Conservation (phyloP, 2,113 vertebrate genomes). For the Cyanistes caeruleus region DNA sequence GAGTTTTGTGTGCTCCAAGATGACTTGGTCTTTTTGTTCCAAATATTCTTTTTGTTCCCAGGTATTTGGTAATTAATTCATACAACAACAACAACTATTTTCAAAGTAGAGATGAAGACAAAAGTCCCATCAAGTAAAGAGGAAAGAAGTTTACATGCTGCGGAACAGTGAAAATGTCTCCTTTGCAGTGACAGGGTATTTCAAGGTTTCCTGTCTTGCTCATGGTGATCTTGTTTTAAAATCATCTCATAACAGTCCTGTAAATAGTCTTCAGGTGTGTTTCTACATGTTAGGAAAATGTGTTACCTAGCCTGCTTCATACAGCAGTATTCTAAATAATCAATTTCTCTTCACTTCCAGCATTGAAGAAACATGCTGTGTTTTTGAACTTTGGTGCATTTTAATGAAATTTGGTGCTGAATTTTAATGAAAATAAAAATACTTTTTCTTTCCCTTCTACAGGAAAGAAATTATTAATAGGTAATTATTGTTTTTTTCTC, state of each 20-base stretch:
- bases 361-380: conserved; percentile 2
- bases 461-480: neutral
- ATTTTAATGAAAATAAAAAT: conserved; percentile 69
- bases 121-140: neutral
- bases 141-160: neutral
- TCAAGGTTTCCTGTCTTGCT: neutral
- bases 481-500: neutral
- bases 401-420: neutral
- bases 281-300: neutral
- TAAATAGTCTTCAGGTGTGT: neutral
- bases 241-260: neutral
- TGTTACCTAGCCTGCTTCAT: neutral
- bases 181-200: neutral
- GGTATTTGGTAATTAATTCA: neutral
- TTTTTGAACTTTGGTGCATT: conserved; percentile 36
- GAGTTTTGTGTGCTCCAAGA: neutral
- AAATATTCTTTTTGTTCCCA: neutral
- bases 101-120: neutral
- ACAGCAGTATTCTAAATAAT: neutral
- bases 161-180: neutral
- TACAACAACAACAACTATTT: neutral
- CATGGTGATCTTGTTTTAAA: neutral
- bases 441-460: conserved; percentile 34
- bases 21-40: neutral
- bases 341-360: conserved; percentile 26